Evolutionary conservation across 2,797 vertebrate species (phyloP), one percentile per base, ranked within the genome.

Genomic region (Naso thynnoides): DNA sequence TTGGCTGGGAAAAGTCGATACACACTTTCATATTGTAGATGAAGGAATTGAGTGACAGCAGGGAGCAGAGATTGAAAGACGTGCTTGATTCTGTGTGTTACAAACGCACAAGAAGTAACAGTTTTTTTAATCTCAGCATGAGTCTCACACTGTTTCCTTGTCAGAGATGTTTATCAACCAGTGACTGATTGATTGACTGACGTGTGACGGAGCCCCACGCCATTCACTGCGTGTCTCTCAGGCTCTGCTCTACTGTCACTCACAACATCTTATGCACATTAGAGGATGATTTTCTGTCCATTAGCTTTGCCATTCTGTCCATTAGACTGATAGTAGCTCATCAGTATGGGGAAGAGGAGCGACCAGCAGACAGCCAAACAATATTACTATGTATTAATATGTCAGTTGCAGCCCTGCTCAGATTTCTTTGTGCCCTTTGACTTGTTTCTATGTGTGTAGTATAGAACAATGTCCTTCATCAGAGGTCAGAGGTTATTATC

Each of bases 231-330:
- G 49, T 44, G 47, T 55, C 42, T 58, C 52, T 56, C 70, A 60
- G 2, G 7, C 68, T 61, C 63, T 57, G 38, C 65, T 57, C 24
- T 26, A 8, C 62, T 75, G 87, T 85, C 84, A 81, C 50, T 86
- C 79, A 64, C 16, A 82, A 62, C 83, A 85, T 90, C 82, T 86
- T 82, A 88, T 85, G 78, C 71, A 55, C 79, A 85, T 86, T 79
- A 86, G 60, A 70, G 52, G 65, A 85, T 59, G 72, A 71, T 82
- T 83, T 86, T 83, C 50, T 85, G 79, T 85, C 81, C 77, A 74
- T 87, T 76, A 84, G 73, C 62, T 72, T 48, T 61, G 71, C 49
- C 55, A 15, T 59, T 84, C 48, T n/a, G n/a, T 70, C 53, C 59
- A 69, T 89, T 78, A 84, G 49, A 71, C 39, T 66, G 81, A 70